These are phyloP conservation scores for Graptemys geographica DNA, from an alignment of 2,797 vertebrate genomes.

Conservation along the genomic window DNA sequence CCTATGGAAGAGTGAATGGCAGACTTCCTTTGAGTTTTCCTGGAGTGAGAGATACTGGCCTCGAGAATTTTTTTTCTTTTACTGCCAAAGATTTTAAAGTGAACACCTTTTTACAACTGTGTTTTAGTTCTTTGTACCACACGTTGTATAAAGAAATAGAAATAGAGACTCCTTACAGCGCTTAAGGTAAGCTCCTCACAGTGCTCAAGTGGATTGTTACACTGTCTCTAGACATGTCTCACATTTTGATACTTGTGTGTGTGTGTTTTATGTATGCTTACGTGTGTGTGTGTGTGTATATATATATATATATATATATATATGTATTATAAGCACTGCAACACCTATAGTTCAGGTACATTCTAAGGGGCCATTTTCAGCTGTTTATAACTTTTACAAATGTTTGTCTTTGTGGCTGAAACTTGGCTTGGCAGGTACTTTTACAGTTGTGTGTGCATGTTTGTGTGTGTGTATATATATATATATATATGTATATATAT, in stretches of 20 bases:
- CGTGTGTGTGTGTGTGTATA: neutral
- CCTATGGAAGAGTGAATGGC: slow-evolving; percentile 31
- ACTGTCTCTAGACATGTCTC: neutral
- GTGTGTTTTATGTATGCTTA: neutral
- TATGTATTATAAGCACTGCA: neutral
- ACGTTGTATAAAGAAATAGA: neutral
- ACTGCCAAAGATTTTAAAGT: neutral
- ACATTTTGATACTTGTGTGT: neutral
- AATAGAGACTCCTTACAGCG: neutral
- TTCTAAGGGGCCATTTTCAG: neutral
- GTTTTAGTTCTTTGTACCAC: neutral
- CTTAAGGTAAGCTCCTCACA: neutral
- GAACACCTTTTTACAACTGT: neutral
- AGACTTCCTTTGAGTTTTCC: neutral
- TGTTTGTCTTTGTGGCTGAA: neutral
- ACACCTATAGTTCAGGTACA: neutral
- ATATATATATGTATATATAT: no score
- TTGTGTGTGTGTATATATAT: no score
- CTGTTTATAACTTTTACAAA: neutral
- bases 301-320: neutral
- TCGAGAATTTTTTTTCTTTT: neutral
- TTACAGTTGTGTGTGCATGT: neutral
- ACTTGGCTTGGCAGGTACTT: neutral
- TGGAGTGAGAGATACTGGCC: neutral
- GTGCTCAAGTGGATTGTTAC: neutral